Base-by-base conservation (phyloP, 1,140 invertebrate genomes). In the Muscidifurax raptorellus region DNA sequence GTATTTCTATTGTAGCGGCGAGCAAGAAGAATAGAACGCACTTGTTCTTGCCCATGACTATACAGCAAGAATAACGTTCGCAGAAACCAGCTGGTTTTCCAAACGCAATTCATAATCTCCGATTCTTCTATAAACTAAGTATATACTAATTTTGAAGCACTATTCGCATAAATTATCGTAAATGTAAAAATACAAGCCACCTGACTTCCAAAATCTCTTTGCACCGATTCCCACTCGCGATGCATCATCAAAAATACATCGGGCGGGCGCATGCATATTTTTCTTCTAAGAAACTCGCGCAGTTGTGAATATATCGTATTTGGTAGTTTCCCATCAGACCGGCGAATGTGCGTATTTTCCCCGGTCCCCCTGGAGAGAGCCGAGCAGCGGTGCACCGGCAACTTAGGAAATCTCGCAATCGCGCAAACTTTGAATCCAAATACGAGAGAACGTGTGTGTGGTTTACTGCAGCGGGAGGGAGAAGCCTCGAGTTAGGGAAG, bases 351-450 rank as follows among this genome's bases (percentile, higher is more conserved):
- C 47, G 15, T 52, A 52, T 67, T 67, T 67, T 67, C 64, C 1
- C 25, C 9, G 25, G 64, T 80, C 77, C 25, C 44, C 47, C 1
- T 52, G 81, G 80, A 36, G 25, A 47, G 28, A 66, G 69, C n/a
- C 40, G 52, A 59, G 18, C 6, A 59, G 44, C 2, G 27, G 44
- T 27, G 67, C 52, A 13, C 44, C 27, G 15, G n/a, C 78, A 86
- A 86, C 85, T 87, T 83, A 64, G 52, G 72, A 85, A 88, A 85
- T 85, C 86, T 80, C 52, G 36, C 78, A 83, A 80, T 83, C 76
- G 83, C 80, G 15, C 77, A 87, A 88, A 87, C 85, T 87, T 87
- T 82, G 83, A 86, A 88, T 88, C 85, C 84, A 71, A 85, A 85
- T 86, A 82, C n/a, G 44, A n/a, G n/a, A 52, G 74, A 27, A 27